These are phyloP conservation scores for Leptopilina boulardi DNA, from an alignment of 1,140 invertebrate species.

Conservation along the genomic window DNA sequence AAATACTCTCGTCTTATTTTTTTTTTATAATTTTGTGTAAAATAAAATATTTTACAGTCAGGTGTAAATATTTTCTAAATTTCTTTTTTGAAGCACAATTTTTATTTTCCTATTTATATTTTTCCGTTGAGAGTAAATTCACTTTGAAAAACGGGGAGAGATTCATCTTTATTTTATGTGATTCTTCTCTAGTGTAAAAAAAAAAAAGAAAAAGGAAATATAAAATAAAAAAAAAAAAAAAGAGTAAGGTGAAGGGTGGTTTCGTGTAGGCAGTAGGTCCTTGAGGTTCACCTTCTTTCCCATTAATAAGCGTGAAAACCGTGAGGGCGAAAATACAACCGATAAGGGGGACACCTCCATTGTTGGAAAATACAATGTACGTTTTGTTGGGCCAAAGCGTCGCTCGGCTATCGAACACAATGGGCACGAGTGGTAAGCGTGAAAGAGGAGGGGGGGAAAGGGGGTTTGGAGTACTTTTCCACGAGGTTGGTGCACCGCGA, in stretches of 20 bases:
- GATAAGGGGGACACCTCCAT: constrained; percentile 62
- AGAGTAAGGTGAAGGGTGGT: constrained; percentile 16
- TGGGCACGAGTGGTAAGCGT: constrained; percentile 36
- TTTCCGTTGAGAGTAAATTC: neutral
- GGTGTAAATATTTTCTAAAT: too few relatives aligned
- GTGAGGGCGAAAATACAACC: constrained; percentile 57
- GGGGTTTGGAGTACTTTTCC: constrained; percentile 23
- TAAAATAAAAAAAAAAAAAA: too few relatives aligned
- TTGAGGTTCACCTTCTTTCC: constrained; percentile 37
- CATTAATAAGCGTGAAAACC: constrained; percentile 50
- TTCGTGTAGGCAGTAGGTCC: constrained; percentile 15
- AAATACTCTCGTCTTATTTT: too few relatives aligned
- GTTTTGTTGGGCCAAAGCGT: constrained; percentile 60
- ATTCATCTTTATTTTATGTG: neutral
- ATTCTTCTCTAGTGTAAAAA: neutral
- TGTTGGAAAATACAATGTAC: constrained; percentile 68
- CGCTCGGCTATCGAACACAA: constrained; percentile 59
- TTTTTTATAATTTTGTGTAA: too few relatives aligned
- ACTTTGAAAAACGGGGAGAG: neutral
- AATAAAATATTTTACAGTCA: too few relatives aligned
- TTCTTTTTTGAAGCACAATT: too few relatives aligned
- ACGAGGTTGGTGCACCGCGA: constrained; percentile 18
- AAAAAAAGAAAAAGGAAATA: too few relatives aligned
- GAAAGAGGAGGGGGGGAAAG: constrained; percentile 21
- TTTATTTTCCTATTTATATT: neutral